Evolutionary conservation across 1,140 invertebrate genomes (phyloP), one percentile per base, ranked within the genome.

Genomic region (Drosophila jambulina): DNA sequence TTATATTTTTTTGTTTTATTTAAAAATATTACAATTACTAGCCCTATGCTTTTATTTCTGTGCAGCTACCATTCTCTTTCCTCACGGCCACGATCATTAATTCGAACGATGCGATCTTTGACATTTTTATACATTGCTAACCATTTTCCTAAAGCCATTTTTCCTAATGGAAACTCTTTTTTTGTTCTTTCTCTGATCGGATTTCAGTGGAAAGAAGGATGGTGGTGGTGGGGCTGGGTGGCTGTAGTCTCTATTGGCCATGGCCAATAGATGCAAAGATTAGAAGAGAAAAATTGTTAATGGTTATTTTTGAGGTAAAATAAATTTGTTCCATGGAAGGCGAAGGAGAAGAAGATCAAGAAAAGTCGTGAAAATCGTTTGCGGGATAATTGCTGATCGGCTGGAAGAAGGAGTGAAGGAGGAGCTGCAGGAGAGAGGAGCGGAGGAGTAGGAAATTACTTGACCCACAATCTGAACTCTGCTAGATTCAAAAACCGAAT

Each of bases 261-360:
- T 36, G 48, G 32, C 48, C 67, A 75, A 48, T 29, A 86, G 77
- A 87, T 87, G 54, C 69, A 83, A 68, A 87, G 80, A 88, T 88
- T 88, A 83, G 80, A 64, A 36, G 56, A 80, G 84, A 88, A 87
- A 88, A 83, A 87, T 87, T 83, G 84, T 88, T 87, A 87, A 87
- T 87, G 77, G 76, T 67, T 75, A 69, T 72, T 84, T 83, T 54
- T 70, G 67, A 70, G 81, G 64, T 58, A 84, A 87, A 87, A 87
- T 87, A 87, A 87, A 87, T 87, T 87, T 87, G 83, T 87, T 87
- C 68, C 84, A 74, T 60, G 40, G 59, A 46, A 45, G 23, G 56
- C 36, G 36, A 36, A 15, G 25, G 56, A 45, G 32, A 15, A 45
- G 45, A 54, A 40, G 70, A 78, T 60, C 59, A 40, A 48, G 38